Percentiles rank a stretch among this genome's conserved stretches.
These are phyloP conservation scores for Percina caprodes DNA, from an alignment of 2,113 vertebrate genomes.

Conservation along the genomic window DNA sequence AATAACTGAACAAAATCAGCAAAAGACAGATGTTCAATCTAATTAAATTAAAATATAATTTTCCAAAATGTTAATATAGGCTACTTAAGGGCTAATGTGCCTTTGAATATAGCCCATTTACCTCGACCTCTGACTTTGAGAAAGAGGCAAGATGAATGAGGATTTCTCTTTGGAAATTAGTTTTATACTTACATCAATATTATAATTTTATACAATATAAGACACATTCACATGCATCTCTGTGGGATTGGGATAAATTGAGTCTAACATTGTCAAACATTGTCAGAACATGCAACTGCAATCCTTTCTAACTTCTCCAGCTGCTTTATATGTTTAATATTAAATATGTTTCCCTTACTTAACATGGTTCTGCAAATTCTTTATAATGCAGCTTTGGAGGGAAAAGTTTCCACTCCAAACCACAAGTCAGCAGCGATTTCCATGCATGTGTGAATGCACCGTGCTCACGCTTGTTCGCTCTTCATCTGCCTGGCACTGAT, in stretches of 20 bases:
- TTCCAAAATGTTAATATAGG: too few relatives aligned
- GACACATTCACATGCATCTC: slow-evolving; percentile 1
- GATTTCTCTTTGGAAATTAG: neutral
- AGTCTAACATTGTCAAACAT: neutral
- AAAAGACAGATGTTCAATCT: too few relatives aligned
- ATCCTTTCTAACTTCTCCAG: slow-evolving; percentile 17
- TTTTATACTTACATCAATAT: too few relatives aligned
- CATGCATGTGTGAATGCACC: slow-evolving; percentile 29
- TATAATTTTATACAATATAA: neutral
- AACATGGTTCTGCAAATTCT: slow-evolving; percentile 64
- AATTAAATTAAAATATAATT: too few relatives aligned
- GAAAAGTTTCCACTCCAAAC: slow-evolving; percentile 54
- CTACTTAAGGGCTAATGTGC: too few relatives aligned
- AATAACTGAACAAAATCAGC: too few relatives aligned
- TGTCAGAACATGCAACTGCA: slow-evolving; percentile 3
- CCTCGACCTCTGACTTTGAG: neutral
- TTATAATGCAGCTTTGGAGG: slow-evolving; percentile 34
- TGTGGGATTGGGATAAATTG: neutral
- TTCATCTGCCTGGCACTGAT: slow-evolving; percentile 45
- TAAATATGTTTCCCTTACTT: slow-evolving; percentile 25
- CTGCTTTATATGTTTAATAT: slow-evolving; percentile 14
- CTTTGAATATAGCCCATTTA: neutral
- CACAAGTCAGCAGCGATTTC: slow-evolving; percentile 51
- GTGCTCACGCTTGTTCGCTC: slow-evolving; percentile 43
- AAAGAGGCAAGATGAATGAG: neutral